Evolutionary conservation across 2,888 invertebrate species (phyloP).

Genomic region (Eupithecia pulchellata): DNA sequence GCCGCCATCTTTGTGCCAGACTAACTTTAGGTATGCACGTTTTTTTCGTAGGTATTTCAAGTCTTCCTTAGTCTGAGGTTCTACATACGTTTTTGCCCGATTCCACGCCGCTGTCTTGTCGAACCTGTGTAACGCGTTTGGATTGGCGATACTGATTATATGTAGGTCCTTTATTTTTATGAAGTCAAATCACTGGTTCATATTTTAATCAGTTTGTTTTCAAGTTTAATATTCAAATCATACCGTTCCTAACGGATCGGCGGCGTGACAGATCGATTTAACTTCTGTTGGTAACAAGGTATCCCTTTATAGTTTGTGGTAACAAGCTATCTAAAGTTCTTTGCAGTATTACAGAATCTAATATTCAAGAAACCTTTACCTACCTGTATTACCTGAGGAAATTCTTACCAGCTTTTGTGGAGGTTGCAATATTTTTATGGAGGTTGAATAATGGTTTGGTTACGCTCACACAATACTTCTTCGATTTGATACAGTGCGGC

Average conservation of each 20-base stretch:
- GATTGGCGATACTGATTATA: too few species aligned
- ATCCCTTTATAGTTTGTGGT: too few species aligned
- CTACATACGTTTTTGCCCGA: too few species aligned
- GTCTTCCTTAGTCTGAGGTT: too few species aligned
- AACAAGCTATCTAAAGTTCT: background rate
- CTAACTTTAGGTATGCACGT: too few species aligned
- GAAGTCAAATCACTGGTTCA: background rate
- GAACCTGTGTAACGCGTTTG: too few species aligned
- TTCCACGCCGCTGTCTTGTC: too few species aligned
- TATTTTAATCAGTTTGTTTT: background rate
- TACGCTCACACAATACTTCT: background rate
- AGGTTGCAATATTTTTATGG: slow-evolving; percentile 3
- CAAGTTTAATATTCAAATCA: background rate
- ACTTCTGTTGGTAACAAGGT: background rate
- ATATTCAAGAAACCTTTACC: background rate
- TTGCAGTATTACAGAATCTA: background rate
- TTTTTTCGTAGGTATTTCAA: too few species aligned
- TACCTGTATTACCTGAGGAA: background rate
- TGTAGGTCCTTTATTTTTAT: background rate
- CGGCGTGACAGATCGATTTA: slow-evolving; percentile 1
- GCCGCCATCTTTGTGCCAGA: too few species aligned
- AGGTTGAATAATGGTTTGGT: background rate
- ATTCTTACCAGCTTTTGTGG: background rate
- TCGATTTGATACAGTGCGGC: slow-evolving; percentile 1
- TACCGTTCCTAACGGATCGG: slow-evolving; percentile 3